Evolutionary conservation across 2,888 invertebrate genomes (phyloP), one percentile per base, ranked within the genome.

Genomic region (Lasioglossum malachurum): DNA sequence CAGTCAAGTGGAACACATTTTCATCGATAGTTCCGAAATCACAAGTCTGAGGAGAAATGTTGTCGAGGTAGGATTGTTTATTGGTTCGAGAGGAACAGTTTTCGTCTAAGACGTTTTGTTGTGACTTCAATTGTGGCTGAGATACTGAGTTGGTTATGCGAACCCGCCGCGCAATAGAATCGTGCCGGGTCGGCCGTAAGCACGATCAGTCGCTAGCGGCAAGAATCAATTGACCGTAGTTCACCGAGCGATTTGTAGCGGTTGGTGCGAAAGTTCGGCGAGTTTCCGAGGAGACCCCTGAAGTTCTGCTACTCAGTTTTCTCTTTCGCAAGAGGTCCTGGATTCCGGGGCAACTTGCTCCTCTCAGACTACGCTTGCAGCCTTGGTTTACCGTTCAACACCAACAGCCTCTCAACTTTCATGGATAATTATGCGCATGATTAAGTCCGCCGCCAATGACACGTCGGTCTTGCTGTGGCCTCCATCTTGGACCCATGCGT

Each of bases 391-490:
- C 38, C 27, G 19, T 49, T 41, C 38, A n/a, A 19, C 72, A 14
- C 67, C 19, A 23, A 64, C 31, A 38, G 35, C 53, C 69, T 71
- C 53, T 71, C 75, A 16, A 53, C 44, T 44, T 69, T 2, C 35
- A 35, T 16, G 44, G 57, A 35, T 80, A 80, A 83, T 83, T 83
- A 83, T 60, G 80, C 80, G 46, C 74, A 53, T 75, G 75, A 75
- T 83, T 81, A 75, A 73, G 27, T 27, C 67, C 16, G 2, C 19
- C 67, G 38, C 10, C 10, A 23, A 35, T 16, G 31, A 35, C 64
- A n/a, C 69, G 23, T 4, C 38, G 38, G 69, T 38, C 23, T 69
- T 38, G 23, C 19, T 5, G 67, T 5, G 31, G 16, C 7, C 8
- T 23, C 4, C 23, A 0, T 1, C 35, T 69, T 10, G 23, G 38